Percentiles rank a stretch among this genome's conserved stretches.
phyloP scores from a whole-genome alignment of 2,113 vertebrate species.

The Dinomys branickii region DNA sequence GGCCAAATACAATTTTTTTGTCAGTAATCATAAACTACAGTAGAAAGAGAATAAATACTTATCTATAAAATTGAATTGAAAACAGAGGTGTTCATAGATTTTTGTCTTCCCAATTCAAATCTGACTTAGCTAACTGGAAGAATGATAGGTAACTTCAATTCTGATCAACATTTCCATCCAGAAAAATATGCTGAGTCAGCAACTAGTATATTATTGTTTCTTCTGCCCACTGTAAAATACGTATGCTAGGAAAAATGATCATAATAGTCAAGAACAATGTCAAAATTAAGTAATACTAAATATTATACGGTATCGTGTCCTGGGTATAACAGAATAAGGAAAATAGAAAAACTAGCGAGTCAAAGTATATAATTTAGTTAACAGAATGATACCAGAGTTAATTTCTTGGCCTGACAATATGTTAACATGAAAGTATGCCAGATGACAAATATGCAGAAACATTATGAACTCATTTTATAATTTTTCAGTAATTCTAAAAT shows the following conservation, averaged over 20 bases:
- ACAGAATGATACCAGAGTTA: background rate
- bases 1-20: background rate
- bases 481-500: conserved; percentile 5
- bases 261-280: conserved; percentile 4
- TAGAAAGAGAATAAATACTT: background rate
- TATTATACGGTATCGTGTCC: background rate
- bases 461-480: background rate
- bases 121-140: background rate
- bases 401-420: background rate
- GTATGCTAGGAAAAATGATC: background rate
- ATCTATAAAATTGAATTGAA: background rate
- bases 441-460: background rate
- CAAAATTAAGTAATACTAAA: background rate
- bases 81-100: background rate
- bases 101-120: conserved; percentile 28
- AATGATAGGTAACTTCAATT: conserved; percentile 14
- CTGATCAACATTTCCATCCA: conserved; percentile 43
- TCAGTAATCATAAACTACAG: background rate
- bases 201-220: conserved; percentile 9
- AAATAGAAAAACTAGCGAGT: background rate
- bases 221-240: background rate
- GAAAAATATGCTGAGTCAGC: background rate
- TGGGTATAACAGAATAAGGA: background rate
- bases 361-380: background rate
- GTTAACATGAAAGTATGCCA: background rate